Percentiles rank a stretch among this genome's conserved stretches.
Evolutionary conservation across 2,797 vertebrate genomes (phyloP).

Genomic region (Erpetoichthys calabaricus): DNA sequence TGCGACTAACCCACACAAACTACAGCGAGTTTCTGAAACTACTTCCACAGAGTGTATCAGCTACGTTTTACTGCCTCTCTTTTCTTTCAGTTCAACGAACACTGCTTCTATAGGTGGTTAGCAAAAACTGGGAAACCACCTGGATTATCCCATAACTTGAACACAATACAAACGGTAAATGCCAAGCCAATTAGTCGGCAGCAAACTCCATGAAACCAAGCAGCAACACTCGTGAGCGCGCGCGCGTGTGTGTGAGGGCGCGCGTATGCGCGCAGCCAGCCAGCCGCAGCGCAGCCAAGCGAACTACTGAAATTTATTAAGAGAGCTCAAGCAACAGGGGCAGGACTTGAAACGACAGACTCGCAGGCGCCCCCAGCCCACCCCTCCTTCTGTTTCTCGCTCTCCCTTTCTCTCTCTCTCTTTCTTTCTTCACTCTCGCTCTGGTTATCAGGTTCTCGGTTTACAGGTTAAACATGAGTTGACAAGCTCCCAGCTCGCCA

Average conservation of each 20-base stretch:
- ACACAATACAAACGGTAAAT: too few species aligned
- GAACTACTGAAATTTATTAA: constrained; percentile 33
- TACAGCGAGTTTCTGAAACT: too few species aligned
- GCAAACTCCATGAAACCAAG: constrained; percentile 10
- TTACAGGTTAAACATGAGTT: constrained; percentile 55
- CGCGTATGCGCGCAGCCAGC: constrained; percentile 10
- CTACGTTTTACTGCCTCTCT: too few species aligned
- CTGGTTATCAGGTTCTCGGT: constrained; percentile 51
- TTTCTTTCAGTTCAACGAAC: too few species aligned
- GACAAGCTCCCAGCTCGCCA: constrained; percentile 22
- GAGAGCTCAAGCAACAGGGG: constrained; percentile 19
- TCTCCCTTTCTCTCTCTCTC: constrained; percentile 32
- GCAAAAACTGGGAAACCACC: too few species aligned
- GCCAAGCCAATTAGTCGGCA: constrained; percentile 17
- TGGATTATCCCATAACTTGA: too few species aligned
- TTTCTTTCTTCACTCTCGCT: constrained; percentile 21
- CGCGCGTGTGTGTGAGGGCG: constrained; percentile 14
- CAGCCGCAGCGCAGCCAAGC: constrained; percentile 6
- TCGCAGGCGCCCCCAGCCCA: constrained; percentile 17
- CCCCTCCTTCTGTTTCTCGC: constrained; percentile 18
- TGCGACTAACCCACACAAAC: too few species aligned
- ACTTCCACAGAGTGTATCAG: too few species aligned
- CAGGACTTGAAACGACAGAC: constrained; percentile 27
- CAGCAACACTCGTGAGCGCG: constrained; percentile 16
- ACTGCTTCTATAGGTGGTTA: too few species aligned